Evolutionary conservation across 2,113 vertebrate genomes (phyloP).

Genomic region (Puffinus mauretanicus): DNA sequence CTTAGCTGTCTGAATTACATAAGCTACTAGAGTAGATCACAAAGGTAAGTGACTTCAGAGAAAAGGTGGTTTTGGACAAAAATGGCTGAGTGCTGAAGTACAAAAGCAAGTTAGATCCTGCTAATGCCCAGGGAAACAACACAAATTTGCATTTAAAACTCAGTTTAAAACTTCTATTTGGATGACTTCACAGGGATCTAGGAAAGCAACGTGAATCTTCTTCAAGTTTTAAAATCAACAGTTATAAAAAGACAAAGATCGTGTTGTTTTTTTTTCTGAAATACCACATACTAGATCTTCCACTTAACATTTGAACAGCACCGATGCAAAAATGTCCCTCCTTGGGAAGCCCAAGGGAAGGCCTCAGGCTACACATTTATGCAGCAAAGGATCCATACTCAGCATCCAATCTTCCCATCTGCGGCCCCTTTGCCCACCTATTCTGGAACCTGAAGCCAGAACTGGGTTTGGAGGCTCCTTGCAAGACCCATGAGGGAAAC

Average conservation of each 20-base stretch:
- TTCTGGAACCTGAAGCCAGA: background rate
- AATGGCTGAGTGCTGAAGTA: background rate
- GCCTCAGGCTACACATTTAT: background rate
- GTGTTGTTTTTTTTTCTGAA: accelerated
- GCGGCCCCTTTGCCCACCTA: background rate
- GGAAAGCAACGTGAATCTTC: background rate
- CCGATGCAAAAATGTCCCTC: background rate
- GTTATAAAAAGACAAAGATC: background rate
- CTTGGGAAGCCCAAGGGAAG: background rate
- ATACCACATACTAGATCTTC: background rate
- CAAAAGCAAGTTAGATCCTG: background rate
- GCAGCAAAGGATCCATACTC: background rate
- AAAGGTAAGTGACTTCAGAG: background rate
- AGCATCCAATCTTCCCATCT: background rate
- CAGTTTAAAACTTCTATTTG: background rate
- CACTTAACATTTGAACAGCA: background rate
- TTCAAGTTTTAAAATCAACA: background rate
- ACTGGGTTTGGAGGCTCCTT: background rate
- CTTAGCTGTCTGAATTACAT: background rate
- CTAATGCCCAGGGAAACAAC: background rate
- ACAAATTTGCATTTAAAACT: background rate
- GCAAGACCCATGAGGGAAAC: background rate
- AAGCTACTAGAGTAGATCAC: background rate
- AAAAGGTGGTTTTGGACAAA: background rate
- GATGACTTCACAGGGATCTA: background rate